These are phyloP conservation scores for Gobiocypris rarus DNA, from an alignment of 2,113 vertebrate species.

Conservation along the genomic window DNA sequence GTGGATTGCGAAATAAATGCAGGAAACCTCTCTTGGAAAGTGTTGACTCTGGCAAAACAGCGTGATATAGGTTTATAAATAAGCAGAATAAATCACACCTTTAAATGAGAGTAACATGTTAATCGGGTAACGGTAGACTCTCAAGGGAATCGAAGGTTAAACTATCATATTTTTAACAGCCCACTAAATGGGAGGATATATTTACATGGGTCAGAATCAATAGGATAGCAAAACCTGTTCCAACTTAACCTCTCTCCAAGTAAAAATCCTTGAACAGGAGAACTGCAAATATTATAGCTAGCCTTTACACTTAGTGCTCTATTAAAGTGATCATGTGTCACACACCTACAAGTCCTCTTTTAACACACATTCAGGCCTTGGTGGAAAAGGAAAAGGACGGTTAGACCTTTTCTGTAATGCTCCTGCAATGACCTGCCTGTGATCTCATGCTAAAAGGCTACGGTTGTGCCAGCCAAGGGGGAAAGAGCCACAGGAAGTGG, in stretches of 20 bases:
- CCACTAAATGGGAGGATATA: constrained; percentile 69
- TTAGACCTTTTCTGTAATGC: constrained; percentile 4
- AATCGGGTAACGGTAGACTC: constrained; percentile 71
- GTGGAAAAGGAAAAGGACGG: not conserved
- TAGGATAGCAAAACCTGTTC: constrained; percentile 51
- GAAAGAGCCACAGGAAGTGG: constrained; percentile 51
- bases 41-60: constrained; percentile 54
- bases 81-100: constrained; percentile 65
- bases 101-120: constrained; percentile 62
- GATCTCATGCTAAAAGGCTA: constrained; percentile 42
- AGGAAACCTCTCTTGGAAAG: constrained; percentile 24
- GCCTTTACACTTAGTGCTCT: constrained; percentile 75
- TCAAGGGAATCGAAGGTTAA: constrained; percentile 68
- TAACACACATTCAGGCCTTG: constrained; percentile 39
- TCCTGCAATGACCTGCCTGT: constrained; percentile 41
- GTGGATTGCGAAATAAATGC: constrained; percentile 11
- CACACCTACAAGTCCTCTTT: constrained; percentile 67
- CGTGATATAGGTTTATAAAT: constrained; percentile 54
- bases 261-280: constrained; percentile 54
- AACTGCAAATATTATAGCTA: constrained; percentile 68
- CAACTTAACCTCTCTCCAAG: constrained; percentile 57
- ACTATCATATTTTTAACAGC: constrained; percentile 71
- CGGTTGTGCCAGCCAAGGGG: constrained; percentile 7
- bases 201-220: constrained; percentile 67
- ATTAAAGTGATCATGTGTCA: constrained; percentile 77